phyloP scores from a whole-genome alignment of 2,113 vertebrate species.

The Hippopotamus amphibius region DNA sequence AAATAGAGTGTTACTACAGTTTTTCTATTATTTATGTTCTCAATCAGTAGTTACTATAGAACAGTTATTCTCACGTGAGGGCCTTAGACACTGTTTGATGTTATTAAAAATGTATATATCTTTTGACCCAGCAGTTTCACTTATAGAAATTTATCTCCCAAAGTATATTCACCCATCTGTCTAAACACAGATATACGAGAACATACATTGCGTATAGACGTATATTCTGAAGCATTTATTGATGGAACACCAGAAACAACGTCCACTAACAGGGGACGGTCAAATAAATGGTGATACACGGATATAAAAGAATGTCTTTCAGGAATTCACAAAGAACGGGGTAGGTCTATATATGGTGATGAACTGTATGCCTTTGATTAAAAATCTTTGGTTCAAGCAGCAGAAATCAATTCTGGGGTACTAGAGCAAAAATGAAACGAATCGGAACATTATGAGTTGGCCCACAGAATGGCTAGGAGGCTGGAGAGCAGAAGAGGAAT shows the following conservation, averaged over 20 bases:
- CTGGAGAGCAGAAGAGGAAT: not conserved
- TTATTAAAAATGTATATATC: slow-evolving; percentile 28
- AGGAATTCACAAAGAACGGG: not conserved
- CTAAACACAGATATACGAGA: not conserved
- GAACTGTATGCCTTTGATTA: not conserved
- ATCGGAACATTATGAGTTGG: not conserved
- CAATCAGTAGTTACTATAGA: not conserved
- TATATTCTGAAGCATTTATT: not conserved
- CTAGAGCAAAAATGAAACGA: not conserved
- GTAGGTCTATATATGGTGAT: not conserved
- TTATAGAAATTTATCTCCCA: not conserved
- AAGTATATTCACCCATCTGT: not conserved
- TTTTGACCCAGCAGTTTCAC: not conserved
- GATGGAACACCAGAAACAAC: not conserved
- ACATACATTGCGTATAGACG: not conserved
- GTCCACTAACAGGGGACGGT: not conserved
- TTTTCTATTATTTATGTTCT: not conserved
- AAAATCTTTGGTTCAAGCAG: not conserved
- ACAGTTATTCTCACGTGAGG: not conserved
- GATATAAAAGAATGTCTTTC: not conserved
- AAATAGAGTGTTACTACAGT: not conserved
- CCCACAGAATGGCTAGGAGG: not conserved
- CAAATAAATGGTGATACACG: not conserved
- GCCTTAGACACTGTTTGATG: not conserved
- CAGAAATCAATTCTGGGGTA: not conserved